A percentile compares a stretch with the other conserved stretches of the same genome.
Conservation (phyloP, 2,888 invertebrate species). For the Epirrhoe alternata region DNA sequence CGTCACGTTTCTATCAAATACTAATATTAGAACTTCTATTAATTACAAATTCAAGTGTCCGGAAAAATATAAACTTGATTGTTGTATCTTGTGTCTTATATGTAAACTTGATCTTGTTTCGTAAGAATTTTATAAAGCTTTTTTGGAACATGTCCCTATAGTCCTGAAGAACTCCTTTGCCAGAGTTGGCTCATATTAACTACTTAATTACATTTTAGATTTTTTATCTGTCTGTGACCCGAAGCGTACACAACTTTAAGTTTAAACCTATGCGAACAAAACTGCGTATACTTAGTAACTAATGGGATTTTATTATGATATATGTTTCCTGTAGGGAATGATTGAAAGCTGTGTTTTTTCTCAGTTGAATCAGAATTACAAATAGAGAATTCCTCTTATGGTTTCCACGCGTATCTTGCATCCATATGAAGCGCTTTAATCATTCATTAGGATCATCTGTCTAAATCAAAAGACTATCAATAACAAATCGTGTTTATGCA, state of each 20-base stretch:
- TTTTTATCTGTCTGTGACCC: background rate
- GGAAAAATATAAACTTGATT: too few relatives aligned
- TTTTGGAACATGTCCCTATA: too few relatives aligned
- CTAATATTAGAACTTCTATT: background rate
- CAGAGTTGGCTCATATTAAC: too few relatives aligned
- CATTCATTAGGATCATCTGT: conserved; percentile 26
- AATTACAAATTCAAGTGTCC: background rate
- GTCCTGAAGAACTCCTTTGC: too few relatives aligned
- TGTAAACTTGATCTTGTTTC: too few relatives aligned
- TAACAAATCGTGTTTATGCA: conserved; percentile 3
- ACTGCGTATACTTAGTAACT: background rate
- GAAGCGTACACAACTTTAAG: background rate
- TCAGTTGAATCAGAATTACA: conserved; percentile 29
- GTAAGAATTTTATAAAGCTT: too few relatives aligned
- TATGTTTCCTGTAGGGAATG: conserved; percentile 13
- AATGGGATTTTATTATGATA: background rate
- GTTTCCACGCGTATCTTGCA: conserved; percentile 2
- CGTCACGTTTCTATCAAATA: background rate
- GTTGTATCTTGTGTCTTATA: too few relatives aligned
- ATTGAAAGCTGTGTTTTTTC: conserved; percentile 21
- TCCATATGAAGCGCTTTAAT: conserved; percentile 24
- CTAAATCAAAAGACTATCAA: conserved; percentile 29
- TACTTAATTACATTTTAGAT: background rate
- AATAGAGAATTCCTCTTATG: conserved; percentile 17
- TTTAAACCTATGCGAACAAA: background rate